A percentile compares a stretch with the other conserved stretches of the same genome.
Conservation (phyloP, 2,113 vertebrate species). For the Calyptommatus sinebrachiatus region DNA sequence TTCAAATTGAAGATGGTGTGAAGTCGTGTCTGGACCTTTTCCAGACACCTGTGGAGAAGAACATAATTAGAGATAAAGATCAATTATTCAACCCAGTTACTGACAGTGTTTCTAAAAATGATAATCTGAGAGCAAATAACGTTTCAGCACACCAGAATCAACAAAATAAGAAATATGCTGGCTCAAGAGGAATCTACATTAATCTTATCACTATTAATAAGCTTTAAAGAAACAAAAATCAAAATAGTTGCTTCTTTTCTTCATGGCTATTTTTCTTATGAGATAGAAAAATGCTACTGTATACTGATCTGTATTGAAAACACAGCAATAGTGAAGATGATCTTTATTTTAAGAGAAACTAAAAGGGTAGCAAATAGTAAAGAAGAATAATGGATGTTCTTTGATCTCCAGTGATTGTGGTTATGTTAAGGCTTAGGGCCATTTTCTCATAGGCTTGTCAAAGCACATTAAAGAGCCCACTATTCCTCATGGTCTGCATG, state of each 20-base stretch:
- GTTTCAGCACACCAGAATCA: conserved; percentile 65
- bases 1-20: conserved; percentile 74
- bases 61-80: conserved; percentile 74
- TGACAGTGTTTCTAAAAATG: conserved; percentile 68
- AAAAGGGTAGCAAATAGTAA: not conserved
- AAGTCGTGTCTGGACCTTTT: conserved; percentile 78
- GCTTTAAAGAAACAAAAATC: conserved; percentile 24
- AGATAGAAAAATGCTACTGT: not conserved
- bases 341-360: not conserved
- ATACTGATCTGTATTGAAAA: conserved; percentile 1
- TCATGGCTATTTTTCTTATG: conserved; percentile 3
- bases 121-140: conserved; percentile 66
- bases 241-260: conserved; percentile 17
- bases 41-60: conserved; percentile 81
- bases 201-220: conserved; percentile 57
- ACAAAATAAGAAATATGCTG: conserved; percentile 56
- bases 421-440: not conserved
- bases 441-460: not conserved
- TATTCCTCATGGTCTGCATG: too few relatives aligned
- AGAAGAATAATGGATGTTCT: not conserved
- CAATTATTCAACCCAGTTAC: conserved; percentile 68
- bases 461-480: too few relatives aligned
- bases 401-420: conserved; percentile 4
- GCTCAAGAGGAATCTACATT: conserved; percentile 44
- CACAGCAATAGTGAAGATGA: not conserved